Conservation (phyloP, 2,797 vertebrate genomes). For the Diglossa cyanea region DNA sequence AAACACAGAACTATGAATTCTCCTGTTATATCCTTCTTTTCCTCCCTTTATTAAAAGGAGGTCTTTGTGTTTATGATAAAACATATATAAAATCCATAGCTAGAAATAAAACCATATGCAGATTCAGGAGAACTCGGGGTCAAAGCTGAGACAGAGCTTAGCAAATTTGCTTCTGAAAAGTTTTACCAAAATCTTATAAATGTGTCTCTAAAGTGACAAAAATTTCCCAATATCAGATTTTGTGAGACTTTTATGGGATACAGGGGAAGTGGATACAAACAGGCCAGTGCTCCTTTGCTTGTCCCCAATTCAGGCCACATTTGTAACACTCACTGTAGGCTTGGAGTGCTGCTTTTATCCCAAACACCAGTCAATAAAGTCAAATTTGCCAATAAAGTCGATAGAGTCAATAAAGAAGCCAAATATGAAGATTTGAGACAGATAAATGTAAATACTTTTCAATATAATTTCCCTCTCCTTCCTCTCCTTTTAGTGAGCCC, state of each 20-base stretch:
- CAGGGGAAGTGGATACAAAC: not conserved
- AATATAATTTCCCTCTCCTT: not conserved
- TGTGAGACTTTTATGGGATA: not conserved
- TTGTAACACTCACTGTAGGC: not conserved
- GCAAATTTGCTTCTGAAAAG: not conserved
- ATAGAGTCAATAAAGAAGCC: not conserved
- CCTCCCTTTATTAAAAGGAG: not conserved
- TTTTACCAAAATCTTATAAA: not conserved
- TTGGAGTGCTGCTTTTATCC: not conserved
- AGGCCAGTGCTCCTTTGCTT: not conserved
- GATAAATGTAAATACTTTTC: not conserved
- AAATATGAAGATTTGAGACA: not conserved
- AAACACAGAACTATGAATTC: not conserved
- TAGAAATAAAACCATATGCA: not conserved
- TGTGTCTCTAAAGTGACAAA: not conserved
- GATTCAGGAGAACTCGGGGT: not conserved
- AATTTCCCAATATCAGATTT: not conserved
- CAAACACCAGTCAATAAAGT: not conserved
- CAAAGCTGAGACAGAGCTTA: not conserved
- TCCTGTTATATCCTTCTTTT: not conserved
- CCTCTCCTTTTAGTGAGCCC: not conserved
- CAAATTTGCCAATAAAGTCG: not conserved
- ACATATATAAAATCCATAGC: not conserved
- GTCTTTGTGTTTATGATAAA: not conserved
- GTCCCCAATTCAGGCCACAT: not conserved